A percentile compares a stretch with the other conserved stretches of the same genome.
Evolutionary conservation across 2,113 vertebrate genomes (phyloP).

Genomic region (Reinhardtius hippoglossoides): DNA sequence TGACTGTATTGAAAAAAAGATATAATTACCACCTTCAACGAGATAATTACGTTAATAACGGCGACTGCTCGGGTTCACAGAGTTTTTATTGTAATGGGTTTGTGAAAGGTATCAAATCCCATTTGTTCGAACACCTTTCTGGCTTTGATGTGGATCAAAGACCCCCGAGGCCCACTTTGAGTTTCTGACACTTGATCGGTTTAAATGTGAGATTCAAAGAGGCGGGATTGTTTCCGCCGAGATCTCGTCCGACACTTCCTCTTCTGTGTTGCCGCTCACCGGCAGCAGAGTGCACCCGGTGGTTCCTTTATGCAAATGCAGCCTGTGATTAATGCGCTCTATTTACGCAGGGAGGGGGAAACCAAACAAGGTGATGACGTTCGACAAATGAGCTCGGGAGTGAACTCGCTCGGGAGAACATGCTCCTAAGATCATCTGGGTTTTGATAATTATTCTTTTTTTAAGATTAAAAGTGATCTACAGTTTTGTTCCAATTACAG

Average conservation of each 20-base stretch:
- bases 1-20: slow-evolving; percentile 43
- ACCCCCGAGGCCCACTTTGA: slow-evolving; percentile 1
- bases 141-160: slow-evolving; percentile 41
- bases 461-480: slow-evolving; percentile 46
- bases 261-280: neutral
- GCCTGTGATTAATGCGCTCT: slow-evolving; percentile 60
- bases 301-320: slow-evolving; percentile 46
- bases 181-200: slow-evolving; percentile 43
- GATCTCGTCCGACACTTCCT: slow-evolving; percentile 2
- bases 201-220: slow-evolving; percentile 50
- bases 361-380: slow-evolving; percentile 47
- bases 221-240: slow-evolving; percentile 17
- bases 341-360: slow-evolving; percentile 59
- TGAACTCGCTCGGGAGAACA: slow-evolving; percentile 21
- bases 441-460: slow-evolving; percentile 41
- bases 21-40: slow-evolving; percentile 49
- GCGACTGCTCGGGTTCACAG: slow-evolving; percentile 20
- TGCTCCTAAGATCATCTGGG: slow-evolving; percentile 32
- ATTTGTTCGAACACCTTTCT: slow-evolving; percentile 36
- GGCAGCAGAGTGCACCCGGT: slow-evolving; percentile 3
- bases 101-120: slow-evolving; percentile 31
- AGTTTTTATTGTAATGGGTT: slow-evolving; percentile 35
- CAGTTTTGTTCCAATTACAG: slow-evolving; percentile 29
- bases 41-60: slow-evolving; percentile 56
- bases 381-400: slow-evolving; percentile 56